A percentile compares a stretch with the other conserved stretches of the same genome.
Conservation (phyloP, 1,140 invertebrate species). For the Meloidogyne exigua region DNA sequence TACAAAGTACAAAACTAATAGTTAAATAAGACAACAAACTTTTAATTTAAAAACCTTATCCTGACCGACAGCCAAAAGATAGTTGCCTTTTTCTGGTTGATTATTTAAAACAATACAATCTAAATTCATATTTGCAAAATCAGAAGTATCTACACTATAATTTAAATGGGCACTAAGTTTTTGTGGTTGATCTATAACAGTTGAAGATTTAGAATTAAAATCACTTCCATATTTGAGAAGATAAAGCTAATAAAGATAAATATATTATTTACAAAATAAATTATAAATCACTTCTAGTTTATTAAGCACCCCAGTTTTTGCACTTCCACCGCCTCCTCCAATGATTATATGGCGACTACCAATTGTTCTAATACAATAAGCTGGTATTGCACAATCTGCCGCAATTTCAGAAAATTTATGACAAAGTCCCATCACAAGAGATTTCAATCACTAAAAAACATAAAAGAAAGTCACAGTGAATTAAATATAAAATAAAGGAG, state of each 20-base stretch:
- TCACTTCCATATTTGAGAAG: slow-evolving; percentile 25
- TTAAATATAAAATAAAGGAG: too few species aligned
- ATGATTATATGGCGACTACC: slow-evolving; percentile 87
- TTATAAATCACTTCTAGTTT: slow-evolving; percentile 73
- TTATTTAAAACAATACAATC: slow-evolving; percentile 25
- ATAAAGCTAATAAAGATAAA: slow-evolving; percentile 29
- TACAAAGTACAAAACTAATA: slow-evolving; percentile 21
- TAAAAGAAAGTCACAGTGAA: too few species aligned
- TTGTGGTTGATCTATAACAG: not conserved
- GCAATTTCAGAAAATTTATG: slow-evolving; percentile 7
- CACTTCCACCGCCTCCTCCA: slow-evolving; percentile 87
- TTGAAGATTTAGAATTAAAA: slow-evolving; percentile 1
- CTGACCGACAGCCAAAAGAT: slow-evolving; percentile 34
- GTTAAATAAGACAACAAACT: not conserved
- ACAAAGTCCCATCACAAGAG: not conserved
- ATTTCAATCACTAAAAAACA: too few species aligned
- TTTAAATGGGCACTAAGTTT: slow-evolving; percentile 19
- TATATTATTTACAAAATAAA: not conserved
- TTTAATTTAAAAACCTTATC: slow-evolving; percentile 23
- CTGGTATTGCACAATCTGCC: slow-evolving; percentile 47
- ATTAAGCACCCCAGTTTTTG: slow-evolving; percentile 91
- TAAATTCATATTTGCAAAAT: slow-evolving; percentile 35
- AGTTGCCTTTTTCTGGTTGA: slow-evolving; percentile 19
- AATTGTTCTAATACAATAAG: slow-evolving; percentile 83
- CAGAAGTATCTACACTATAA: slow-evolving; percentile 21